phyloP scores from a whole-genome alignment of 2,113 vertebrate genomes.

The Pelusios castaneus region DNA sequence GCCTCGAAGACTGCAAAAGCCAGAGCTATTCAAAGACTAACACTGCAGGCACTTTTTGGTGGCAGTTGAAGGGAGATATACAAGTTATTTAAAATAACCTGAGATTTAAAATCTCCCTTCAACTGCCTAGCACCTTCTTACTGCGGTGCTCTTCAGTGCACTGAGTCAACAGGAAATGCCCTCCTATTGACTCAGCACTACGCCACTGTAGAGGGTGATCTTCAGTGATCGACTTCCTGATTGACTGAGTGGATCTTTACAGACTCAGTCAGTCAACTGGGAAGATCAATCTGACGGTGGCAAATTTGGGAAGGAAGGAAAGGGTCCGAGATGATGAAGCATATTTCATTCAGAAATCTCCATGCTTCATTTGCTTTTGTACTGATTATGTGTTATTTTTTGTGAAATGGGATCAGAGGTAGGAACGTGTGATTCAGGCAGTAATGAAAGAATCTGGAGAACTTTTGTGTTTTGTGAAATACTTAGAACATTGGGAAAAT shows the following conservation, averaged over 20 bases:
- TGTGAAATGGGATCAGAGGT: not conserved
- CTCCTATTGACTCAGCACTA: too few relatives aligned
- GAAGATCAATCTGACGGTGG: not conserved
- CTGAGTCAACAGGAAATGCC: too few relatives aligned
- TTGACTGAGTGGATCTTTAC: too few relatives aligned
- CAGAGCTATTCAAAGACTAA: not conserved
- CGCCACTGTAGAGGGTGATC: too few relatives aligned
- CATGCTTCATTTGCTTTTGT: not conserved
- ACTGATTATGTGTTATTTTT: not conserved
- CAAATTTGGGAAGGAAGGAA: not conserved
- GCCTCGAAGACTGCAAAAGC: not conserved
- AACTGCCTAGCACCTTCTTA: too few relatives aligned
- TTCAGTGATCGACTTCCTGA: too few relatives aligned
- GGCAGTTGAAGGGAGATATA: too few relatives aligned
- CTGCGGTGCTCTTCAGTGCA: too few relatives aligned
- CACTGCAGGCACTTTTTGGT: too few relatives aligned
- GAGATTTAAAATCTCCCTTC: too few relatives aligned
- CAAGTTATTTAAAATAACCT: too few relatives aligned
- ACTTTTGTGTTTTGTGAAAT: not conserved
- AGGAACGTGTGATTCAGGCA: not conserved
- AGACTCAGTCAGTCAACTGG: too few relatives aligned
- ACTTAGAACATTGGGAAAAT: not conserved
- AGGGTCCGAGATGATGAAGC: not conserved
- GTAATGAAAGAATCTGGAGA: not conserved
- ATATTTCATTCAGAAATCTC: not conserved